Evolutionary conservation across 2,113 vertebrate species (phyloP), one percentile per base, ranked within the genome.

Genomic region (Sphaerodactylus townsendi): DNA sequence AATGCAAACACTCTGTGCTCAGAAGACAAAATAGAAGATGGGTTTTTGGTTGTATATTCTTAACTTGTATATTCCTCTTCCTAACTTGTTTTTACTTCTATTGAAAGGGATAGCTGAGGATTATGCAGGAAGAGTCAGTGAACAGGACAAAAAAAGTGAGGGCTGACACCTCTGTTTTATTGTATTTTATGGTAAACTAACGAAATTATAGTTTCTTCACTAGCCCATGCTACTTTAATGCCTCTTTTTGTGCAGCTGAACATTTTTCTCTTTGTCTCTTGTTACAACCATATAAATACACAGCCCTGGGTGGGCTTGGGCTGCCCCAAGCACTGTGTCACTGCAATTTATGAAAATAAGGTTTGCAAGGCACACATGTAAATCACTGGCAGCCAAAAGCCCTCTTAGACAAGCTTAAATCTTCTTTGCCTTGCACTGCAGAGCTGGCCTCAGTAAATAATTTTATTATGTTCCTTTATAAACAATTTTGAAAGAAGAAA

Each of bases 371-470:
- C 84, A 76, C 35, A 72, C 68, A 92, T 89, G 91, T 95, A 95
- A 96, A 95, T 95, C 89, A 92, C 79, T 17, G 85, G 82, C 64
- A 85, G 68, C 41, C 83, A 86, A 88, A 88, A 89, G 59, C 75
- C 30, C 83, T 90, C 62, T 77, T 88, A 65, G 53, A 86, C 83
- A 90, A 92, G 79, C 80, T 88, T 93, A 92, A 94, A 96, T 96
- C 94, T 96, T 96, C 92, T 92, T 77, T 86, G 35, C 8, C 2
- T 87, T 71, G 28, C 69, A 85, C 62, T 90, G 39, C 65, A 87
- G 53, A 94, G 72, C 77, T 93, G 44, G 76, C 86, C 74, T 92
- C 91, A 88, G 94, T 95, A 96, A 96, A 95, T 94, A 96, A 95
- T 92, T 93, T 93, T 93, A 91, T 93, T 92, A 90, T 88, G 64